phyloP scores from a whole-genome alignment of 1,140 invertebrate genomes.

The Drosophila ohnishii region DNA sequence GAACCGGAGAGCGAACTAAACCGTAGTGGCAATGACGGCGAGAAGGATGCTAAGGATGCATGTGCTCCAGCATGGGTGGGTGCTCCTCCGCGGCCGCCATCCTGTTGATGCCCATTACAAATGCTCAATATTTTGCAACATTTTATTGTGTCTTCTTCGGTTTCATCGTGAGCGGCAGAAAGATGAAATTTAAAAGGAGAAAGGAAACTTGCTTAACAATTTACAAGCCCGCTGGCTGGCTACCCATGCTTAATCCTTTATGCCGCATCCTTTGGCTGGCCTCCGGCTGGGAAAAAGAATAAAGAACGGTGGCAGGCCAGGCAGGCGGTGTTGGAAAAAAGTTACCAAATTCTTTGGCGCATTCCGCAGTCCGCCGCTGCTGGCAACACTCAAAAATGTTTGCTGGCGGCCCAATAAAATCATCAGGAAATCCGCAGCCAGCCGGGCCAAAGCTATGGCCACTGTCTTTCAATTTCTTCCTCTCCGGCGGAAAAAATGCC shows the following conservation, averaged over 20 bases:
- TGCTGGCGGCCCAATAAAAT: conserved; percentile 78
- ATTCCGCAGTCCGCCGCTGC: conserved; percentile 72
- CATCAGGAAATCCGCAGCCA: conserved; percentile 76
- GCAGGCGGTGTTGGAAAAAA: conserved; percentile 35
- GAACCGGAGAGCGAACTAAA: conserved; percentile 35
- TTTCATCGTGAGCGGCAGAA: conserved; percentile 26
- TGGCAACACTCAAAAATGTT: conserved; percentile 81
- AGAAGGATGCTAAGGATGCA: conserved; percentile 23
- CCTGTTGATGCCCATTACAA: conserved; percentile 51
- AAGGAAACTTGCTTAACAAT: conserved; percentile 65
- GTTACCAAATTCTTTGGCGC: conserved; percentile 74
- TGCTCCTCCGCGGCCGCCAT: not conserved
- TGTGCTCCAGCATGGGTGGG: not conserved
- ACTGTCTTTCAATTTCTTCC: conserved; percentile 70
- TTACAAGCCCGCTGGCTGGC: conserved; percentile 58
- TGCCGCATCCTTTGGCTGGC: conserved; percentile 56
- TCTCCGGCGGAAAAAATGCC: conserved; percentile 52
- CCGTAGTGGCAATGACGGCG: conserved; percentile 44
- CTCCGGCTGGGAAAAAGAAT: conserved; percentile 28
- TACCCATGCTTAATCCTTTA: conserved; percentile 70
- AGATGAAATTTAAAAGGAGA: conserved; percentile 67
- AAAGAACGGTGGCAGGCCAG: conserved; percentile 26
- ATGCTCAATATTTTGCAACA: conserved; percentile 58
- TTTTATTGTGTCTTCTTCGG: conserved; percentile 64
- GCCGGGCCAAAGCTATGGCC: conserved; percentile 34